Evolutionary conservation across 2,113 vertebrate genomes (phyloP).

Genomic region (Oceanites oceanicus): DNA sequence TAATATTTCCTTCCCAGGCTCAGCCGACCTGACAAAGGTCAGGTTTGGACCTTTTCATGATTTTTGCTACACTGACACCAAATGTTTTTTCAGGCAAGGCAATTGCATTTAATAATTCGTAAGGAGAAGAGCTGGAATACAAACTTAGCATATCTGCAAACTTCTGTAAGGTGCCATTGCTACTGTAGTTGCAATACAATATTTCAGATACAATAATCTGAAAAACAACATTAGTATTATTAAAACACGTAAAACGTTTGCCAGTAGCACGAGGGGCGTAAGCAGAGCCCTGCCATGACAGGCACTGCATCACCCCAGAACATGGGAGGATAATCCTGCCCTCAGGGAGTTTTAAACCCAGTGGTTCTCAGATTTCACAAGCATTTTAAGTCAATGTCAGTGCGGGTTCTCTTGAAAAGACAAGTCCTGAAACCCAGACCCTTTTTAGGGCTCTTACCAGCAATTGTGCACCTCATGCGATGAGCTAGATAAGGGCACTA

Average conservation of each 20-base stretch:
- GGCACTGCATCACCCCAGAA: neutral
- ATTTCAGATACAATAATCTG: neutral
- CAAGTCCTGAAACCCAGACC: neutral
- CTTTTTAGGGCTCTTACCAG: neutral
- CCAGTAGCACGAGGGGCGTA: rapidly evolving
- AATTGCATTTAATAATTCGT: rapidly evolving
- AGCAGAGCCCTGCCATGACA: neutral
- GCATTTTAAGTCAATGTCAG: neutral
- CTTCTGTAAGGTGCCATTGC: neutral
- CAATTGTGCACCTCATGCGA: neutral
- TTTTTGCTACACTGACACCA: neutral
- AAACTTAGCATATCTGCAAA: neutral
- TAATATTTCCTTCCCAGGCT: neutral
- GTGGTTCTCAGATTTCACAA: neutral
- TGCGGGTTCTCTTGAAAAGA: neutral
- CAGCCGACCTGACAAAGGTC: neutral
- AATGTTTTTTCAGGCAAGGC: neutral
- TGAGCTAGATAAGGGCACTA: neutral
- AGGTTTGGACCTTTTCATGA: neutral
- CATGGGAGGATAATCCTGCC: neutral
- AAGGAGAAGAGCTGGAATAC: neutral
- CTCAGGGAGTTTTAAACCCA: neutral
- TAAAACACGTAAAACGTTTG: rapidly evolving
- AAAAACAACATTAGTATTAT: neutral
- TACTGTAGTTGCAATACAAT: neutral